A percentile compares a stretch with the other conserved stretches of the same genome.
Conservation (phyloP, 2,888 invertebrate genomes). For the Beris morrisii region DNA sequence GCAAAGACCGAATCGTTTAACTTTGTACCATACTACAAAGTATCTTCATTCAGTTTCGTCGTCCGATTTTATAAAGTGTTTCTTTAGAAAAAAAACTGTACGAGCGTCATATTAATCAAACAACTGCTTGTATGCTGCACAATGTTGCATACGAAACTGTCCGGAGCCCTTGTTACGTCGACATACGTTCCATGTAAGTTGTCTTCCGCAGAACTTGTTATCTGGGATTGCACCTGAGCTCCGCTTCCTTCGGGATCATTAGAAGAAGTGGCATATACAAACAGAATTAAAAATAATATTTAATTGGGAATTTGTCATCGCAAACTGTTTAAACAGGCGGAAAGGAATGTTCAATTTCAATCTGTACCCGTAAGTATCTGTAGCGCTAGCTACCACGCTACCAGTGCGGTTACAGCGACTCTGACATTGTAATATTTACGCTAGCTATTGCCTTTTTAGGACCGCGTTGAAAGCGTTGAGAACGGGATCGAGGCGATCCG, state of each 20-base stretch:
- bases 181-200: too few relatives aligned
- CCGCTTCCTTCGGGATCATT: conserved; percentile 6
- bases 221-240: too few relatives aligned
- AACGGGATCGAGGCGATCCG: background rate
- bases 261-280: conserved; percentile 26
- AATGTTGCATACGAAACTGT: too few relatives aligned
- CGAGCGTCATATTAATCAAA: too few relatives aligned
- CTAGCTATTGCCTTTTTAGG: conserved; percentile 31
- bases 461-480: conserved; percentile 19
- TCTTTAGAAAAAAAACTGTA: too few relatives aligned
- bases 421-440: conserved; percentile 28
- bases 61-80: too few relatives aligned
- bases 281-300: conserved; percentile 24
- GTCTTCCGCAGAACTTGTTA: too few relatives aligned
- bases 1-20: too few relatives aligned
- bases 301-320: conserved; percentile 32
- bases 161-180: too few relatives aligned
- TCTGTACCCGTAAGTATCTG: conserved; percentile 3
- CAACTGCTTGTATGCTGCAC: too few relatives aligned
- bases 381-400: conserved; percentile 1
- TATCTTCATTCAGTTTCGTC: too few relatives aligned
- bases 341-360: conserved; percentile 30
- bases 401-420: conserved; percentile 9
- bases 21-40: too few relatives aligned
- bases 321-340: conserved; percentile 31